Conservation (phyloP, 1,140 invertebrate species). For the Steinernema khuongi region DNA sequence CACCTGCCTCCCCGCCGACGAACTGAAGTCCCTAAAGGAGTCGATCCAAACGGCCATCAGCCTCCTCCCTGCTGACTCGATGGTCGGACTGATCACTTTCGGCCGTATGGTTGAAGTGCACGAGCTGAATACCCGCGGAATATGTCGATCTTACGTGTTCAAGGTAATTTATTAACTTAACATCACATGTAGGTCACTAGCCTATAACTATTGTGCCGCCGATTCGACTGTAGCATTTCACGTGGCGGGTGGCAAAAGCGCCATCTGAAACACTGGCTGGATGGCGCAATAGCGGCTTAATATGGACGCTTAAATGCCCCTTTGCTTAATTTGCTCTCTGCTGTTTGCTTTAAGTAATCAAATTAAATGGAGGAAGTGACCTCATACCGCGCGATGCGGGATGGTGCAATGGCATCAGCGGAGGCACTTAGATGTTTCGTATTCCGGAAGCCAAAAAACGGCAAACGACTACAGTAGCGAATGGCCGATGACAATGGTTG, state of each 20-base stretch:
- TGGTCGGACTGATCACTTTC: constrained; percentile 94
- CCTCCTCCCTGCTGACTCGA: constrained; percentile 84
- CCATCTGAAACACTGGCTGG: constrained; percentile 4
- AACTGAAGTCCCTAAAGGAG: constrained; percentile 87
- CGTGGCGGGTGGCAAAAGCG: not conserved
- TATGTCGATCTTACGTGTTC: constrained; percentile 95
- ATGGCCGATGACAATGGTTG: not conserved
- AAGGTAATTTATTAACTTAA: constrained; percentile 44
- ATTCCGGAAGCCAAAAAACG: not conserved
- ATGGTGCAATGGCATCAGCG: not conserved
- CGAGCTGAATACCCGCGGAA: constrained; percentile 78
- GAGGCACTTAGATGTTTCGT: not conserved
- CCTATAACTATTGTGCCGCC: constrained; percentile 6
- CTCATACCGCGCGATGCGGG: not conserved
- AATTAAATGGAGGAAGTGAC: not conserved
- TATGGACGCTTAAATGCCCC: not conserved
- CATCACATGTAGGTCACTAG: too few relatives aligned
- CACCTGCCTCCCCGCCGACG: constrained; percentile 96
- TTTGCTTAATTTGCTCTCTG: constrained; percentile 6
- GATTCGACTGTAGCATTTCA: not conserved
- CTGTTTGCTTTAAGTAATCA: constrained; percentile 7
- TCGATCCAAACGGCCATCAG: constrained; percentile 92
- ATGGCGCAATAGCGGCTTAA: not conserved
- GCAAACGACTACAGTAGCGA: not conserved
- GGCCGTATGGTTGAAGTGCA: constrained; percentile 88